Evolutionary conservation across 2,113 vertebrate genomes (phyloP), one percentile per base, ranked within the genome.

Genomic region (Sander lucioperca): DNA sequence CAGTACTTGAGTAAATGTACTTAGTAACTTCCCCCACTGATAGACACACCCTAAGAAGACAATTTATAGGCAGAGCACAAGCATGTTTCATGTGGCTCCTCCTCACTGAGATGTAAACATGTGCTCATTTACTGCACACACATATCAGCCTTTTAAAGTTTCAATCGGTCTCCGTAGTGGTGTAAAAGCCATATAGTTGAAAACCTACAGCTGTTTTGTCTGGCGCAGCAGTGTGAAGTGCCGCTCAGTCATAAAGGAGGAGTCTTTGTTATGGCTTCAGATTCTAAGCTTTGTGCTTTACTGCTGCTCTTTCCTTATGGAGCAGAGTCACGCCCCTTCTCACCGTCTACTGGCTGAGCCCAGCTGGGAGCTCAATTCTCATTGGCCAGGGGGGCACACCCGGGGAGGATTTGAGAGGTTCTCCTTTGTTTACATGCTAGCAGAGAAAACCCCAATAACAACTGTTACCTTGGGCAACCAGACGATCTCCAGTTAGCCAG

Each of bases 401-500:
- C 53, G 36, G 72, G 79, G 79, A 82, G 57, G 72, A 84, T 90
- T 91, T 75, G 80, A 87, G 90, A 87, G 89, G 84, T 59, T 92
- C 86, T 94, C 91, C 92, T 94, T 94, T 94, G 94, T 94, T 94
- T 93, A 94, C 93, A 91, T 91, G 89, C 84, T 89, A 66, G 86
- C 75, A 65, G 81, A 89, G 91, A 92, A 90, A 90, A 69, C 71
- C 90, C 79, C 88, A 91, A 91, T 74, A 94, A 94, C 92, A 94
- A 94, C 84, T 87, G 93, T 93, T 94, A 94, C 91, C 81, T 85
- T 87, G 82, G 87, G 78, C 82, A 84, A 89, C 79, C 82, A 86
- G 85, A 85, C 74, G 77, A 77, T 84, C 78, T 69, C 67, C 87
- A 78, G 74, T 88, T 82, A 90, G 25, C 54, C 79, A 87, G 82